Base-by-base conservation (phyloP, 2,888 invertebrate species). In the Branchinecta sandiegonensis region DNA sequence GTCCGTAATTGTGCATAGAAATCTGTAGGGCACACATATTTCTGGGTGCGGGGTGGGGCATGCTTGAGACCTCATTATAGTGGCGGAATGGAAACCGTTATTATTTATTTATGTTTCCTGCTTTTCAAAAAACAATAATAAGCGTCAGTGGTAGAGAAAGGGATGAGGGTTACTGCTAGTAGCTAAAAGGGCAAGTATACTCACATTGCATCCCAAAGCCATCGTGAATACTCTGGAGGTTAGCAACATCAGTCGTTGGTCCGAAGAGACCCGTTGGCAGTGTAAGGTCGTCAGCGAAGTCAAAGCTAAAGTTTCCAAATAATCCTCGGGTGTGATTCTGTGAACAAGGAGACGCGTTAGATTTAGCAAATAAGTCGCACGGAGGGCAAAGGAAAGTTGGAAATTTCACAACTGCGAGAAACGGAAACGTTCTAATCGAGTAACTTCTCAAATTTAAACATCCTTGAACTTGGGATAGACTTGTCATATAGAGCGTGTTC, bases 251-350 rank as follows among this genome's bases (percentile, higher is more conserved):
- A 6, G 81, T 78, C 70, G 81, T 77, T 0, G 81, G 81, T 0
- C 87, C 86, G 17, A 71, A 14, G 7, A 72, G 68, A 47, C 75
- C 74, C 73, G 89, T 87, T 0, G 91, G 91, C 71, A 84, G 78
- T 0, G 83, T 84, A 71, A 93, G 88, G 77, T 94, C 94, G 72
- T 94, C 93, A 63, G 83, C 80, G 13, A 84, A 80, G 72, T 90
- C 87, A 75, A 89, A 85, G 70, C 91, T 91, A 92, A 92, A 94
- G 74, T 91, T 93, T 0, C 94, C 94, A 73, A 94, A 85, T 1
- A 95, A 79, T 1, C 94, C 94, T 70, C 84, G 80, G 0, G 94
- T 94, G 84, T 89, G 88, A 75, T 94, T 94, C 93, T 93, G 76
- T 12, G 80, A 77, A 72, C 23, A 69, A 70, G 68, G 69, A 68